Evolutionary conservation across 2,113 vertebrate species (phyloP).

Genomic region (Beaufortia kweichowensis): DNA sequence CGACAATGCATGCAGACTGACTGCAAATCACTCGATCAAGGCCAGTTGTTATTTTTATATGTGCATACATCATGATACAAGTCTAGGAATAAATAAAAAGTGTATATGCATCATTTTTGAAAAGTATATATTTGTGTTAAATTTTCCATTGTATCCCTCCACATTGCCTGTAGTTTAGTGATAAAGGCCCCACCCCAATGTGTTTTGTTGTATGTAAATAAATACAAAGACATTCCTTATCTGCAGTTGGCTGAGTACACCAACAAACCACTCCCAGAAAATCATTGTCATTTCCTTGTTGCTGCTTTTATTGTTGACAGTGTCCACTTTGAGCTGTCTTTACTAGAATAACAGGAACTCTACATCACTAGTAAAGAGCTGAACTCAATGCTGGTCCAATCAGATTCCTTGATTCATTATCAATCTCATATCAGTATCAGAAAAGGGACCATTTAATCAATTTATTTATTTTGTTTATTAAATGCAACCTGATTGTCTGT

Average conservation of each 20-base stretch:
- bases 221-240: conserved; percentile 38
- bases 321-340: neutral
- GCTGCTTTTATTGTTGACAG: conserved; percentile 29
- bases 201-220: conserved; percentile 53
- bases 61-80: no score
- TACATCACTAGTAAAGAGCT: neutral
- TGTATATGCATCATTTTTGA: neutral
- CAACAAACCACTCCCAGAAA: conserved; percentile 23
- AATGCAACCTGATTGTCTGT: no score
- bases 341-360: conserved; percentile 20
- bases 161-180: no score
- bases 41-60: neutral
- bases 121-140: neutral
- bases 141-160: neutral
- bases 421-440: neutral
- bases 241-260: conserved; percentile 34
- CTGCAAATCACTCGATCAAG: neutral
- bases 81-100: no score
- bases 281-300: conserved; percentile 40
- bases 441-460: no score
- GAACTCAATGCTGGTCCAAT: no score
- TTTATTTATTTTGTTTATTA: no score
- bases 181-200: conserved; percentile 1
- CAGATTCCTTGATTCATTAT: no score
- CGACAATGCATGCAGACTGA: neutral